phyloP scores from a whole-genome alignment of 64 coral and sea anemone species.

The Pocillopora damicornis region DNA sequence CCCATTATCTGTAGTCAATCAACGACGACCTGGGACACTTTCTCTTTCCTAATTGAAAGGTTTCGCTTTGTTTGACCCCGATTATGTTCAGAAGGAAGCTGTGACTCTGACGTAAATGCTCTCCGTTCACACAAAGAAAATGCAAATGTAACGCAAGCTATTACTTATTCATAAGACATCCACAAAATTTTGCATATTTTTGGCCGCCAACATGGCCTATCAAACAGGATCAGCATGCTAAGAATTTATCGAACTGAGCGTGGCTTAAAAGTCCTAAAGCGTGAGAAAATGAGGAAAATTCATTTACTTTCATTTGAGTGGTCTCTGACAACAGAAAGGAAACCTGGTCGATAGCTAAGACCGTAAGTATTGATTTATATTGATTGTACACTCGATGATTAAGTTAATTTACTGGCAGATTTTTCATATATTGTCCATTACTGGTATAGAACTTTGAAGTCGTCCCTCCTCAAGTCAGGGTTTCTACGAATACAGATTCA shows the following conservation, averaged over 20 bases:
- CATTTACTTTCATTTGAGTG: not conserved
- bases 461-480: too few species aligned
- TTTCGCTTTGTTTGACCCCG: not conserved
- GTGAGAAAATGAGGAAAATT: not conserved
- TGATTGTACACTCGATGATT: not conserved
- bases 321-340: not conserved
- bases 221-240: not conserved
- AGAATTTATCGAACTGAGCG: not conserved
- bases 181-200: conserved; percentile 17
- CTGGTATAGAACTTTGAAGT: not conserved
- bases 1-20: too few species aligned
- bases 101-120: conserved; percentile 21
- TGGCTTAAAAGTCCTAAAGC: not conserved
- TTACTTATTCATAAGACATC: conserved; percentile 10
- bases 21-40: too few species aligned
- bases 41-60: not conserved
- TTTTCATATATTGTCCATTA: not conserved
- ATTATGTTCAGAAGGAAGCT: not conserved
- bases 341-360: not conserved
- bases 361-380: not conserved
- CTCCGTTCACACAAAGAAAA: not conserved
- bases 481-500: too few species aligned
- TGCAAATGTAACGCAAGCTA: conserved; percentile 15
- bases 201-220: not conserved
- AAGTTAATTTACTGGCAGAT: not conserved